These are phyloP conservation scores for Zaprionus bogoriensis DNA, from an alignment of 2,888 invertebrate species.

Conservation along the genomic window DNA sequence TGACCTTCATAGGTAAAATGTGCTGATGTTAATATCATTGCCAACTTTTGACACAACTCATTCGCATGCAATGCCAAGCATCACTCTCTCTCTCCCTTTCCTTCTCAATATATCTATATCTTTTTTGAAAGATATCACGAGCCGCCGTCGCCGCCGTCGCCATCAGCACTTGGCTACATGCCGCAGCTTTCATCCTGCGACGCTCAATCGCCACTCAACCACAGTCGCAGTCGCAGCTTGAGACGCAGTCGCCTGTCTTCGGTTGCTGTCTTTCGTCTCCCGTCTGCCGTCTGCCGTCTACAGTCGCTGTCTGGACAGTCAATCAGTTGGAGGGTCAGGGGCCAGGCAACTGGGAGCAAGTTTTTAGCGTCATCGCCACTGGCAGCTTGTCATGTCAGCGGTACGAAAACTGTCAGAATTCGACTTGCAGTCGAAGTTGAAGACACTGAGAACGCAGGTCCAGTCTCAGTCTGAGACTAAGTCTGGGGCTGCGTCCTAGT, in stretches of 20 bases:
- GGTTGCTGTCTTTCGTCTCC: conserved; percentile 1
- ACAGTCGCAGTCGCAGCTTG: too few species aligned
- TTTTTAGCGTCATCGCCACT: conserved; percentile 72
- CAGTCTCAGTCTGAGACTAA: too few species aligned
- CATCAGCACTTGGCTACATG: conserved; percentile 61
- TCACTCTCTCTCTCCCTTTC: not conserved
- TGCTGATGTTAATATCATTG: conserved; percentile 68
- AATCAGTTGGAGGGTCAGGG: conserved; percentile 49
- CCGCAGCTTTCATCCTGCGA: conserved; percentile 28
- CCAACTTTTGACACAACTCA: conserved; percentile 70
- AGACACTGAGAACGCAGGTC: not conserved
- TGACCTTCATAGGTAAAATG: conserved; percentile 36
- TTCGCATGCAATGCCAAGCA: conserved; percentile 62
- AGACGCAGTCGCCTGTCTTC: not conserved
- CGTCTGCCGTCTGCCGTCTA: conserved; percentile 3
- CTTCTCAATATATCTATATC: not conserved
- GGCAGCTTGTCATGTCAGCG: conserved; percentile 80
- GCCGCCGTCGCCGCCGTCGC: conserved; percentile 17
- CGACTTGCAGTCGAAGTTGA: conserved; percentile 32
- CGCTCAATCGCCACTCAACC: conserved; percentile 50
- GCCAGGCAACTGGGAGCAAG: conserved; percentile 35
- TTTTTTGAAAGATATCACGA: conserved; percentile 4
- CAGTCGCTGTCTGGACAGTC: conserved; percentile 47
- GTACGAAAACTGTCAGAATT: conserved; percentile 79
- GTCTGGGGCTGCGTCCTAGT: not conserved